Evolutionary conservation across 1,140 invertebrate species (phyloP).

Genomic region (Rhyzopertha dominica): DNA sequence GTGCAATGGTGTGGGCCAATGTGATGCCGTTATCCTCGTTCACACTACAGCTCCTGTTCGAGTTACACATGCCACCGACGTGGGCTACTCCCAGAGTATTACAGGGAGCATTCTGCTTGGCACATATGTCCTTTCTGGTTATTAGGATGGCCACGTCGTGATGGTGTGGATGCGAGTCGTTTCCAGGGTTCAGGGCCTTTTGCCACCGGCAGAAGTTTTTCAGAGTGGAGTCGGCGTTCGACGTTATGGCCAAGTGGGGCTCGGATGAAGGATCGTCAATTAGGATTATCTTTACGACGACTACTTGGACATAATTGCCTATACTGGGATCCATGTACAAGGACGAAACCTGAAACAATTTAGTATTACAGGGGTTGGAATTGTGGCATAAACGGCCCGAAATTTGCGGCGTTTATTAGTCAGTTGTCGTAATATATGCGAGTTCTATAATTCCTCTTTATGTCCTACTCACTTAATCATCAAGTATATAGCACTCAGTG

Average conservation of each 20-base stretch:
- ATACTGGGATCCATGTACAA: constrained; percentile 84
- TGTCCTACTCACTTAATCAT: no score
- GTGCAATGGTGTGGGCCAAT: constrained; percentile 86
- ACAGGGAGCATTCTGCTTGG: constrained; percentile 66
- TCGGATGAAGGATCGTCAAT: constrained; percentile 63
- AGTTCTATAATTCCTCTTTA: no score
- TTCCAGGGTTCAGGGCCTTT: constrained; percentile 66
- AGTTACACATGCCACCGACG: constrained; percentile 86
- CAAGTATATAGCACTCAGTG: no score
- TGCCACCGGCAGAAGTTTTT: constrained; percentile 87
- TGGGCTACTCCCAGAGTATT: constrained; percentile 85
- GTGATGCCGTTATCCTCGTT: constrained; percentile 90
- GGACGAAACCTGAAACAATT: constrained; percentile 61
- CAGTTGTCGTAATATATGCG: no score
- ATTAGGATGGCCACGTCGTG: constrained; percentile 90
- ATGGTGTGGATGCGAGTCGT: constrained; percentile 80
- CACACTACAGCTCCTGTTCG: constrained; percentile 80
- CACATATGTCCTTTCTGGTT: constrained; percentile 85
- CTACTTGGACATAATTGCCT: constrained; percentile 84
- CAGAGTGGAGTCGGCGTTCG: constrained; percentile 77
- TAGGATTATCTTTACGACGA: constrained; percentile 77
- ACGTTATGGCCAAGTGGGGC: constrained; percentile 67
- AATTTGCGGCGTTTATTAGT: no score
- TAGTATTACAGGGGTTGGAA: constrained; percentile 1
- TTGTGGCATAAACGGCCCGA: no score